Base-by-base conservation (phyloP, 1,140 invertebrate species). In the Drosophila punjabiensis region DNA sequence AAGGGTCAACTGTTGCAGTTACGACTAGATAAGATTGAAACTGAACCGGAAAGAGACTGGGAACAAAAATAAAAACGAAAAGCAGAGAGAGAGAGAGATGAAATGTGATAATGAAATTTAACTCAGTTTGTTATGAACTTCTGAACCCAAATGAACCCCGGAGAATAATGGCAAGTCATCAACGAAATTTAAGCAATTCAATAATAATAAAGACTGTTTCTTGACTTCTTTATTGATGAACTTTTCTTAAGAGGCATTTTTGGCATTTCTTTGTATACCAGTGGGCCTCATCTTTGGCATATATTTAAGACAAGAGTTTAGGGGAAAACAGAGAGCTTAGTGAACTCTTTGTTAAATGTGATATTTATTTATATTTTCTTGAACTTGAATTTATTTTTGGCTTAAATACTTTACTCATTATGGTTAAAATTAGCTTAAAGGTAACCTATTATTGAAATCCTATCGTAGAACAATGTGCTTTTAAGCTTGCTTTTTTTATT, bases 1-100 rank as follows among this genome's bases (percentile, higher is more conserved):
- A 82, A 82, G 86, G 75, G 81, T 83, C 76, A 83, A 69, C 41
- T n/a, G 48, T 14, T 24, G 64, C 50, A 76, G 24, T 41, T 30
- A 45, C 20, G 55, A 35, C 20, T 28, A 33, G 37, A 62, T 63
- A n/a, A 33, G 39, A 66, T 45, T 63, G 35, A 43, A n/a, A 13
- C 28, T 39, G 13, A 37, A 37, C 35, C 33, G 53, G 20, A 56
- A 37, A 24, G 28, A 37, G 2, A 37, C 33, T n/a, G 16, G 5
- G 14, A 18, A n/a, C 32, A 32, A 41, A 37, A 28, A 13, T 6
- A 58, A 11, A 56, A 37, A 11, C 50, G 28, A 58, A 58, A 58
- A 58, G 35, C 14, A 24, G 3, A 56, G 53, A 56, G n/a, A n/a
- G n/a, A n/a, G n/a, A n/a, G 53, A 56, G 33, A 58, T n/a, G 14